Evolutionary conservation across 2,888 invertebrate species (phyloP), one percentile per base, ranked within the genome.

Genomic region (Keiferia lycopersicella): DNA sequence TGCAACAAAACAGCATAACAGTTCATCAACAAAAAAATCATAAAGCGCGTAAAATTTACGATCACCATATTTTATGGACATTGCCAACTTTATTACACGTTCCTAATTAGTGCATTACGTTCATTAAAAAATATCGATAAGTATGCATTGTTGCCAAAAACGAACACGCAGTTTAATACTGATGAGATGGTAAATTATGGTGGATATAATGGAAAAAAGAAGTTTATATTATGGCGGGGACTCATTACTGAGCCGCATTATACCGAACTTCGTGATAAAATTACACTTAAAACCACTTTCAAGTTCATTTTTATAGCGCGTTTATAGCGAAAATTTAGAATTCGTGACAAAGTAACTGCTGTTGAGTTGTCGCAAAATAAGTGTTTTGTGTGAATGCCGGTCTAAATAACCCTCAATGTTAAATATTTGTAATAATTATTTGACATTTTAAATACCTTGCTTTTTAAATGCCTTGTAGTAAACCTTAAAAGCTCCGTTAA

Each of bases 91-190:
- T 73, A 71, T 66, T 67, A 68, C 71, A 71, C 73, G 72, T 74
- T 70, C 71, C 71, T 79, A 80, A 81, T 83, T 80, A 80, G 75
- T 75, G 69, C 73, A 79, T 81, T 79, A 80, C 72, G 71, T 66
- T 66, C 62, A 73, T 71, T 76, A 70, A 77, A 77, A 75, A 71
- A 22, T 22, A 69, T 64, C 62, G 67, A 67, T 69, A 69, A 71
- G 22, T 69, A 69, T 70, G 22, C 67, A 71, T 67, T 69, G 66
- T 69, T 68, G 66, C 71, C 68, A 62, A 72, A 71, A 73, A 69
- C 61, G 68, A 50, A 64, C 67, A 39, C 61, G 62, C 62, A 70
- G 68, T 66, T 72, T 72, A 73, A 73, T 66, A 58, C 69, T 71
- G 72, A 74, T 72, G 72, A 71, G 66, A 67, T 65, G 67, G 66